Conservation (phyloP, 1,140 invertebrate genomes). For the Chironomus tepperi region DNA sequence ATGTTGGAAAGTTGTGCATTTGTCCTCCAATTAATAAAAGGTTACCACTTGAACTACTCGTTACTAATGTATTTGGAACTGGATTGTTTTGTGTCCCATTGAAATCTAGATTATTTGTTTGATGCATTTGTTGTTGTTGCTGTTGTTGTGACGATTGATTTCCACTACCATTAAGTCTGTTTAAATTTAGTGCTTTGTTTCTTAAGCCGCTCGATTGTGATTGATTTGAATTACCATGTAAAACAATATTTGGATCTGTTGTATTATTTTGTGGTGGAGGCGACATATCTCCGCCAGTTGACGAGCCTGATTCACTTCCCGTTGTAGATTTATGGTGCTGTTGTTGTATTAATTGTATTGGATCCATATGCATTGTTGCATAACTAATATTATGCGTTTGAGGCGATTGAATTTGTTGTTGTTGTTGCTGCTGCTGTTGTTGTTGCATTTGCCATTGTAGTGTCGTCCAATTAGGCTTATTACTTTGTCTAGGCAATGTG, state of each 20-base stretch:
- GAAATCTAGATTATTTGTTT: conserved; percentile 10
- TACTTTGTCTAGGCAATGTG: conserved; percentile 29
- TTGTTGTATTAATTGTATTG: conserved; percentile 36
- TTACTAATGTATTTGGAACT: conserved; percentile 17
- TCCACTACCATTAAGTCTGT: background rate
- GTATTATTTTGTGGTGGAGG: conserved; percentile 33
- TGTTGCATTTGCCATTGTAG: conserved; percentile 32
- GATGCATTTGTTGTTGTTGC: background rate
- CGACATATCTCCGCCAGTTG: conserved; percentile 33
- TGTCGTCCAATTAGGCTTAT: conserved; percentile 30
- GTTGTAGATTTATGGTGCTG: conserved; percentile 37
- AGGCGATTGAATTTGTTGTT: conserved; percentile 36
- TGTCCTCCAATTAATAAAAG: background rate
- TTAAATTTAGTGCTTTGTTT: conserved; percentile 5
- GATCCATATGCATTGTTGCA: conserved; percentile 33
- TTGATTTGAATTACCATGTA: conserved; percentile 5
- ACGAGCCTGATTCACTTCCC: conserved; percentile 38
- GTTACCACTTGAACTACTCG: conserved; percentile 18
- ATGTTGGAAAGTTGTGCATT: background rate
- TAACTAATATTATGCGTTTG: conserved; percentile 36
- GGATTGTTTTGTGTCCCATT: background rate
- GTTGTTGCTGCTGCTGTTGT: conserved; percentile 39
- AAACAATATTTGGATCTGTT: conserved; percentile 31
- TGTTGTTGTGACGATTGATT: background rate
- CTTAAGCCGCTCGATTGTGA: background rate